A percentile compares a stretch with the other conserved stretches of the same genome.
Evolutionary conservation across 53 echinoderm and acorn worm genomes (phyloP).

Genomic region (Actinopyga echinites): DNA sequence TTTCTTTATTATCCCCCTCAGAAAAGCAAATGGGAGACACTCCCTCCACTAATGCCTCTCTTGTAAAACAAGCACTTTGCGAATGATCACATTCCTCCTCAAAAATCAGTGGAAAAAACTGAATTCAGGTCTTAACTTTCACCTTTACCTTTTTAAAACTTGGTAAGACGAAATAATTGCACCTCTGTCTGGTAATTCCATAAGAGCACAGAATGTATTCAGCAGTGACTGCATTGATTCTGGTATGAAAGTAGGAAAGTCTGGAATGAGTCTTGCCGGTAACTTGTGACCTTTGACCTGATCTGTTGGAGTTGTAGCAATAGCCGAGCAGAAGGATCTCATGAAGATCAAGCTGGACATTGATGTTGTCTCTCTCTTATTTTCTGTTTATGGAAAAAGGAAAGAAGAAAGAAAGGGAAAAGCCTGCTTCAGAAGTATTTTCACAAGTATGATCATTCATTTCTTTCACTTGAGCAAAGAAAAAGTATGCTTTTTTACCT

Average conservation of each 20-base stretch:
- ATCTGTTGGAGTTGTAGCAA: conserved; percentile 42
- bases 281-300: conserved; percentile 61
- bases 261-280: conserved; percentile 49
- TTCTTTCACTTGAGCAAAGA: too few relatives aligned
- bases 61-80: too few relatives aligned
- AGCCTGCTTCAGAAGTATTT: too few relatives aligned
- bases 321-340: conserved; percentile 43
- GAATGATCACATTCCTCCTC: too few relatives aligned
- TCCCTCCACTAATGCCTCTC: too few relatives aligned
- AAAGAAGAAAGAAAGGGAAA: too few relatives aligned
- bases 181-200: conserved; percentile 12
- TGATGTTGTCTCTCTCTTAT: background rate
- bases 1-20: too few relatives aligned
- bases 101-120: too few relatives aligned
- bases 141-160: conserved; percentile 40
- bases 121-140: too few relatives aligned
- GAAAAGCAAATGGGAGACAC: too few relatives aligned
- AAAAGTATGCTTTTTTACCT: too few relatives aligned
- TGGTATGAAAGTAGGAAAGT: conserved; percentile 44
- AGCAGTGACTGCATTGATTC: conserved; percentile 54
- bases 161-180: conserved; percentile 45
- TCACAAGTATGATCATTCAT: too few relatives aligned
- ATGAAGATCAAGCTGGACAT: conserved; percentile 26
- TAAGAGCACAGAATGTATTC: conserved; percentile 39
- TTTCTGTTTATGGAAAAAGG: background rate